Base-by-base conservation (phyloP, 2,113 vertebrate species). In the Chunga burmeisteri region DNA sequence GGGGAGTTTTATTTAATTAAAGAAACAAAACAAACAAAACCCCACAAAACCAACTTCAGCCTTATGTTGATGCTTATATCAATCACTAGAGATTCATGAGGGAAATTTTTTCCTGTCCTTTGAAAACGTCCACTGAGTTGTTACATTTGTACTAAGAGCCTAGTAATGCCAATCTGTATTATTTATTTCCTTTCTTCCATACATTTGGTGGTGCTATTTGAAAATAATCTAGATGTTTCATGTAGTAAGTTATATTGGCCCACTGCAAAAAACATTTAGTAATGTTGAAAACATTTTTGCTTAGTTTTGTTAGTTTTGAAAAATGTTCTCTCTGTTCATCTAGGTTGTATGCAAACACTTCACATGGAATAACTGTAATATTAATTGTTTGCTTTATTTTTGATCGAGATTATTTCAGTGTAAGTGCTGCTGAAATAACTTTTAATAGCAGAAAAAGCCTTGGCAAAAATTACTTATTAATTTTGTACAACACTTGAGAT, bases 401-500 rank as follows among this genome's bases (percentile, higher is more conserved):
- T 93, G 67, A 53, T 72, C 13, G 23, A 80, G 15, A 23, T 1
- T 63, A 40, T 71, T 91, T 59, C 63, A 59, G 26, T 90, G 46
- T 55, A 53, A 72, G 20, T 67, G 58, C 55, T 95, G 46, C 29
- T 93, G 83, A 61, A 85, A 75, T 71, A 93, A 88, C 85, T 91
- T 95, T 30, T 82, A 90, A 72, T 81, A 81, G 56, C 40, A 73
- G 34, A 78, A 88, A 88, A 92, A 88, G 63, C 61, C 49, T 29
- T 56, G 56, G 20, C 42, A 92, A 78, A 90, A 68, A 77, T 84
- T 79, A 47, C n/a, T 93, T 96, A 90, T 10, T 94, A 94, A 96
- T 96, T 96, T 95, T 94, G 29, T 96, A 27, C 88, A 71, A 14
- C 78, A 59, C 53, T 95, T 70, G 58, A 77, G 75, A 91, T 96